Base-by-base conservation (phyloP, 2,797 vertebrate genomes). In the Acanthopagrus latus region DNA sequence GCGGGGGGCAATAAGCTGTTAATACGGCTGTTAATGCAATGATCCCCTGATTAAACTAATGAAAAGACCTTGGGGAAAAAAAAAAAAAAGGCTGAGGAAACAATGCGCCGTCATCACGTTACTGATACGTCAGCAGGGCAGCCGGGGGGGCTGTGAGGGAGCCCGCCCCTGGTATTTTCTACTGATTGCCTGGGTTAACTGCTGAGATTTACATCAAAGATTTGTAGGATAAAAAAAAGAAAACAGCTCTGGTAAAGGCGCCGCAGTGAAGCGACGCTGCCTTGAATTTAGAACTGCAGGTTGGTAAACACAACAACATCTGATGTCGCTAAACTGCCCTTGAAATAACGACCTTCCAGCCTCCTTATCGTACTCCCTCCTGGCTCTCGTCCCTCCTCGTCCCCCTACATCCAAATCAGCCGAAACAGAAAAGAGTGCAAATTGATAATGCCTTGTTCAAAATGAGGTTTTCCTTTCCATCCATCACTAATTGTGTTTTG, bases 391-490 rank as follows among this genome's bases (percentile, higher is more conserved):
- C 11, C 46, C 6, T 65, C 33, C 8, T 64, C 13, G 0, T 5
- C 33, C 44, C 50, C 21, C 50, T n/a, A 27, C n/a, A 64, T 58
- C 64, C 46, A 70, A 78, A 82, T 82, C 2, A 64, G 48, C 48
- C 54, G 23, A 75, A 80, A 85, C 48, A 60, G 44, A 83, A 59
- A 52, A 33, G 48, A n/a, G 41, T 41, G 48, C 27, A 76, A 79
- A 81, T 48, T 79, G 80, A 86, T 82, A 75, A 82, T 18, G 10
- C 27, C 18, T 4, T 23, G 29, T 70, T 70, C 48, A 69, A 86
- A 82, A 81, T 18, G 11, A 71, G 46, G 9, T 72, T 76, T 80
- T 77, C 48, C 33, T 78, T 80, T 82, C 10, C 41, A 56, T 72
- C 23, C 68, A n/a, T 43, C 23, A 23, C 25, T 73, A 66, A 73